Evolutionary conservation across 2,797 vertebrate genomes (phyloP).

Genomic region (Acropternis orthonyx): DNA sequence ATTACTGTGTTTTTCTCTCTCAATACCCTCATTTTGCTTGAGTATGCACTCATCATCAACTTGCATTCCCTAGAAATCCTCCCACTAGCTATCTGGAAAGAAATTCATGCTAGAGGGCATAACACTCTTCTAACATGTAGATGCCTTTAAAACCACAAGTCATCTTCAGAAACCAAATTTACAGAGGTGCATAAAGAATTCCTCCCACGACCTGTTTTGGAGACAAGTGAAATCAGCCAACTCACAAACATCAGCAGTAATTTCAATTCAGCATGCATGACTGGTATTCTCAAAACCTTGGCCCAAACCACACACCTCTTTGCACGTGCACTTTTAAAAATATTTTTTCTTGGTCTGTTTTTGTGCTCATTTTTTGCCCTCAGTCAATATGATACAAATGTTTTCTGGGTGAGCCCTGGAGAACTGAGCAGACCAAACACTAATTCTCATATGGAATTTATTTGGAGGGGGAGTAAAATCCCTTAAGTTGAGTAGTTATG

Average conservation of each 20-base stretch:
- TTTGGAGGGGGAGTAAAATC: conserved; percentile 50
- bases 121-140: conserved; percentile 7
- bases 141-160: conserved; percentile 53
- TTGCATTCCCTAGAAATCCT: conserved; percentile 41
- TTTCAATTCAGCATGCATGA: conserved; percentile 32
- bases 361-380: conserved; percentile 44
- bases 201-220: not conserved
- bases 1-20: not conserved
- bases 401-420: conserved; percentile 49
- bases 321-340: conserved; percentile 33
- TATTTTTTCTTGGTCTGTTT: conserved; percentile 36
- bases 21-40: conserved; percentile 10
- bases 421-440: conserved; percentile 51
- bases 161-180: conserved; percentile 35
- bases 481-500: conserved; percentile 47
- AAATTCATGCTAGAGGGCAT: conserved; percentile 12
- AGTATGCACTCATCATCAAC: not conserved
- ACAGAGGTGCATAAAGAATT: conserved; percentile 28
- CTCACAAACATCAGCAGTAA: conserved; percentile 48
- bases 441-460: conserved; percentile 75
- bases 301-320: conserved; percentile 21
- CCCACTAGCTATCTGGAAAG: conserved; percentile 20
- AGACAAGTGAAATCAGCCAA: conserved; percentile 24
- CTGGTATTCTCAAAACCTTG: not conserved
- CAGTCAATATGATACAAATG: conserved; percentile 54